Base-by-base conservation (phyloP, 2,888 invertebrate species). In the Hyposoter didymator region DNA sequence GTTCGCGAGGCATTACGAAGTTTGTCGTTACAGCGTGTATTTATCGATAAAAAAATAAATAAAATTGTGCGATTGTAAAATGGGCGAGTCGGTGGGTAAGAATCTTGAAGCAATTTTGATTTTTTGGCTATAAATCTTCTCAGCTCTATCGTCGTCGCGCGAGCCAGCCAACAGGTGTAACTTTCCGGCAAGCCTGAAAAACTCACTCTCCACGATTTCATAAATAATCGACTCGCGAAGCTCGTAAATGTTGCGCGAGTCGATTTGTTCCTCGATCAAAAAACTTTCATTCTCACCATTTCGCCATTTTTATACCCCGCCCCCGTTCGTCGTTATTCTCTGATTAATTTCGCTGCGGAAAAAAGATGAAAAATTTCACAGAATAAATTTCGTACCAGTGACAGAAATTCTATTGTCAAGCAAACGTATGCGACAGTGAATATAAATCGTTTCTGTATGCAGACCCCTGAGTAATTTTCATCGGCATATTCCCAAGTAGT, bases 81-180 rank as follows among this genome's bases (percentile, higher is more conserved):
- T 17, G 43, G 49, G 66, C 62, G 35, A 66, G 72, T 75, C 69
- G 55, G n/a, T 81, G n/a, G 32, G 45, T 52, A 49, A 35, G 59
- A 55, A 66, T 39, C 49, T 62, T 39, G 72, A 72, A 66, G 66
- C 76, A 62, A 78, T 66, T 43, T 64, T 64, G 19, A 49, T 70
- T 72, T 70, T 83, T 49, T 73, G 49, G 6, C 76, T 66, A 84
- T 84, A 84, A 84, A 81, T 84, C 84, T 80, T 47, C 14, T 39
- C 35, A 17, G 12, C 19, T 62, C 49, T 28, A 67, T 22, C 66
- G 43, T 73, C 43, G n/a, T 35, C 55, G 28, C 43, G 8, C 67
- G 47, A 47, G 47, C 39, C 39, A 39, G 10, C 39, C 43, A 81
- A 84, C 78, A 81, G 84, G 84, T 84, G 81, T 81, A 81, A 67